Conservation (phyloP, 2,113 vertebrate species). For the Ondatra zibethicus region DNA sequence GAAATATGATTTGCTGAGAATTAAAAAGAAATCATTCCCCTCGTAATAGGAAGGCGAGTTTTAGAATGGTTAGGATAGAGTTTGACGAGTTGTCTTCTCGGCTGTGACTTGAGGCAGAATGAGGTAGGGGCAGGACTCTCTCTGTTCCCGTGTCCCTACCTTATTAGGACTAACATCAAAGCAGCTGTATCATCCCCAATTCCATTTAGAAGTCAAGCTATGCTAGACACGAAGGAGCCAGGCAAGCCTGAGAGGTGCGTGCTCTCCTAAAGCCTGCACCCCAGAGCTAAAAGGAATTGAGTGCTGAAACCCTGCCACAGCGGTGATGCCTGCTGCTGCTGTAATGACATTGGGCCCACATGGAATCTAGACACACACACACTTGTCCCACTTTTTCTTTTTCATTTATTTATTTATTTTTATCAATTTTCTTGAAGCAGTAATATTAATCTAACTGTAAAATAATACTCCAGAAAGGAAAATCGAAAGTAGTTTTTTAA, state of each 20-base stretch:
- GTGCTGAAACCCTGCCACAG: neutral
- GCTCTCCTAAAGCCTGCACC: neutral
- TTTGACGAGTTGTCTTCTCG: conserved; percentile 16
- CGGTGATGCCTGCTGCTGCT: neutral
- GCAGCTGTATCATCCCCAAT: neutral
- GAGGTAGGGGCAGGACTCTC: neutral
- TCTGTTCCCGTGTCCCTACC: neutral
- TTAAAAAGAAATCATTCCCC: neutral
- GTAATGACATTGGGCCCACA: neutral
- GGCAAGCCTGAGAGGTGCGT: neutral
- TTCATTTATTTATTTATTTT: too few relatives aligned
- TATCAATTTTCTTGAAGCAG: conserved; percentile 27
- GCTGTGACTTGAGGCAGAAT: neutral
- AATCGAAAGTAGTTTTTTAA: neutral
- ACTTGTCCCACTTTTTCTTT: neutral
- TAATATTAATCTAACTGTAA: conserved; percentile 20
- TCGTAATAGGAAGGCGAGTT: neutral
- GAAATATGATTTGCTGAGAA: neutral
- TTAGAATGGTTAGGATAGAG: neutral
- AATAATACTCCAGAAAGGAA: neutral
- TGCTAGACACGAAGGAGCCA: neutral
- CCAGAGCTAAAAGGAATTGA: neutral
- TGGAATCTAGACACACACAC: neutral
- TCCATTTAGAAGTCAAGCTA: neutral
- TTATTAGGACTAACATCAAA: neutral